Base-by-base conservation (phyloP, 2,888 invertebrate genomes). In the Drosophila atripex region DNA sequence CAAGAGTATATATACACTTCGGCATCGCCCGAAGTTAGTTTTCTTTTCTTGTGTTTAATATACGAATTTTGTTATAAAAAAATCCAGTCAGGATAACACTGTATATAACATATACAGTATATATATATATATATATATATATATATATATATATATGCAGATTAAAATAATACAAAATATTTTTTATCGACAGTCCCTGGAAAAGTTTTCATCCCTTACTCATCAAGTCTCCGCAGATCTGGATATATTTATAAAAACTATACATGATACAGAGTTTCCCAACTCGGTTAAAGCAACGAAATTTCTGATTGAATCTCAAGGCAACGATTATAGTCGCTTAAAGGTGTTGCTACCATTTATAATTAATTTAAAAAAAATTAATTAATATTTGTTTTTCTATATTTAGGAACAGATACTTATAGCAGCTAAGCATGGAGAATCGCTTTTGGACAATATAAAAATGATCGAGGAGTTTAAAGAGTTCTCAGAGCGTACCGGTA, bases 231-330 rank as follows among this genome's bases (percentile, higher is more conserved):
- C 98, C 18, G 93, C 94, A 74, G 95, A 96, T 78, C 92, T 99
- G 88, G 96, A 97, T 89, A 94, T 95, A 74, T 97, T 98, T 90
- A 98, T 97, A 85, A 95, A 96, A 89, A 94, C 95, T 79, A 95
- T 98, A 80, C 95, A 97, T 78, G 98, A 98, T 92, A 96, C 95
- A 80, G 98, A 98, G 92, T 95, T 98, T 92, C 98, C 98, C 14
- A 98, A 98, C 91, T 97, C 98, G 90, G 97, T 97, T 30, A 94
- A 95, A 88, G 96, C 97, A 80, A 98, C 98, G 74, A 95, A 97
- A 92, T 94, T 96, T 88, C 93, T 98, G 84, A 93, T 99, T 83
- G 95, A 95, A 90, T 95, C 95, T 89, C 98, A 98, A 92, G 95
- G 95, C 90, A 91, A 93, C 78, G 94, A 95, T 91, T 95, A 93